Evolutionary conservation across 2,797 vertebrate genomes (phyloP).

Genomic region (Otolemur crassicaudatus): DNA sequence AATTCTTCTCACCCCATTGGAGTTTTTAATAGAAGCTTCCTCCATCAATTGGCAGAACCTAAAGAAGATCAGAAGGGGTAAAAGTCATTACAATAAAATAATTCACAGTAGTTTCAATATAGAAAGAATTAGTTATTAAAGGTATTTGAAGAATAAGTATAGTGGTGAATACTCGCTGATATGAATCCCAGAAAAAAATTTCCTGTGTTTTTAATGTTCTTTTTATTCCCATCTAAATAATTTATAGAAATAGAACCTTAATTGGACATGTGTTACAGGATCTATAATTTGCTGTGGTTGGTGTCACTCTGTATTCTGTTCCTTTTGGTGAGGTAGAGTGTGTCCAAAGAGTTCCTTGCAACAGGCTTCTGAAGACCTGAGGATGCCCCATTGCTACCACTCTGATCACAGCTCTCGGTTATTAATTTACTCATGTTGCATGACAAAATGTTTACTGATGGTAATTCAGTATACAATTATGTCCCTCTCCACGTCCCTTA

Average conservation of each 20-base stretch:
- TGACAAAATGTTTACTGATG: conserved; percentile 85
- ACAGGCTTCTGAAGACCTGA: conserved; percentile 78
- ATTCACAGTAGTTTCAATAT: conserved; percentile 91
- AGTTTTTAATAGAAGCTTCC: conserved; percentile 92
- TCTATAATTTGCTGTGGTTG: conserved; percentile 82
- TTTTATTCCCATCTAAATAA: conserved; percentile 88
- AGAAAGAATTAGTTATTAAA: conserved; percentile 94
- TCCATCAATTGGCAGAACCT: conserved; percentile 93
- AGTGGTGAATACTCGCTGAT: conserved; percentile 91
- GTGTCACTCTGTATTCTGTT: conserved; percentile 79
- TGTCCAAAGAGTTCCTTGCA: conserved; percentile 85
- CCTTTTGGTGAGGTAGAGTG: conserved; percentile 83
- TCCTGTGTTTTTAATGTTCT: conserved; percentile 82
- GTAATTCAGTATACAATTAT: conserved; percentile 79
- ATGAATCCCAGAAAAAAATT: conserved; percentile 85
- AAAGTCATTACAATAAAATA: conserved; percentile 91
- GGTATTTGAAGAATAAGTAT: conserved; percentile 93
- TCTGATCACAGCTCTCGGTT: conserved; percentile 82
- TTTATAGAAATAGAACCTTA: conserved; percentile 80
- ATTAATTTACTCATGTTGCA: conserved; percentile 87
- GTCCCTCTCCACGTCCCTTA: conserved; percentile 82
- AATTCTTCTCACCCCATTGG: conserved; percentile 95
- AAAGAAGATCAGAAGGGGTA: conserved; percentile 89
- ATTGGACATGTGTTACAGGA: conserved; percentile 74
- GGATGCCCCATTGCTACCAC: conserved; percentile 77